These are phyloP conservation scores for Sphenodon punctatus DNA, from an alignment of 2,797 vertebrate species.

Conservation along the genomic window DNA sequence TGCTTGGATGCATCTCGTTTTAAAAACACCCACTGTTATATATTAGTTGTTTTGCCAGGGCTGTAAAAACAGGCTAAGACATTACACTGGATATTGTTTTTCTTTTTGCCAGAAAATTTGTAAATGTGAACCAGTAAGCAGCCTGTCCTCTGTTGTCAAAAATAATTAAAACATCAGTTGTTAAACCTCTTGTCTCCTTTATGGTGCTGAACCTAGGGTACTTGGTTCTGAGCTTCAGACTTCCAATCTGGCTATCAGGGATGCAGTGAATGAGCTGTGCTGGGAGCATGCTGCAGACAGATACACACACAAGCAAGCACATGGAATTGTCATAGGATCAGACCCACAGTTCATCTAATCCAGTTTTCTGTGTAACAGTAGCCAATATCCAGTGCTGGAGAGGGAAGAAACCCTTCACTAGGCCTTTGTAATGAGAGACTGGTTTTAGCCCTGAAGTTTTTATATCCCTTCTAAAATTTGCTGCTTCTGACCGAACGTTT, in stretches of 20 bases:
- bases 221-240: not conserved
- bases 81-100: conserved; percentile 65
- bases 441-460: too few relatives aligned
- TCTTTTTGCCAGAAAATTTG: conserved; percentile 50
- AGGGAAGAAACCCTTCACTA: too few relatives aligned
- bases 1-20: too few relatives aligned
- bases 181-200: not conserved
- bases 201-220: not conserved
- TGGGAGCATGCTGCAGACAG: not conserved
- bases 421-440: too few relatives aligned
- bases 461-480: too few relatives aligned
- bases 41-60: conserved; percentile 42
- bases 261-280: not conserved
- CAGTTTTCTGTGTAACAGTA: too few relatives aligned
- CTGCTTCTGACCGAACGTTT: not conserved
- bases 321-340: too few relatives aligned
- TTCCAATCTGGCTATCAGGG: not conserved
- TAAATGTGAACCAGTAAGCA: conserved; percentile 56
- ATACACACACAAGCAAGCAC: too few relatives aligned
- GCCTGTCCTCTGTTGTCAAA: conserved; percentile 26
- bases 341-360: too few relatives aligned
- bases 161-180: conserved; percentile 48
- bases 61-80: conserved; percentile 51
- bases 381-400: too few relatives aligned
- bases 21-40: too few relatives aligned